Evolutionary conservation across 1,140 invertebrate genomes (phyloP).

Genomic region (Argopecten irradians): DNA sequence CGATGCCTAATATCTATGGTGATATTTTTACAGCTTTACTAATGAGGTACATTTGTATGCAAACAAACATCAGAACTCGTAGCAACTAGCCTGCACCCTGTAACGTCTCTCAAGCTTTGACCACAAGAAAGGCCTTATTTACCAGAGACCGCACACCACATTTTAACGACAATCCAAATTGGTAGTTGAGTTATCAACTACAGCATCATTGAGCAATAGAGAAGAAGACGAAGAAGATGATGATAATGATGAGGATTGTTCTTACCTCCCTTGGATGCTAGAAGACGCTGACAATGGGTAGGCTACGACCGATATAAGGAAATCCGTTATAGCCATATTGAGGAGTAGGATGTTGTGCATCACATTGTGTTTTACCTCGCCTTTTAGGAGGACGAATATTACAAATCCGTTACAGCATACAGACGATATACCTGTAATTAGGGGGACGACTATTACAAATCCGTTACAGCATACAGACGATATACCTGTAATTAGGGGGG

Average conservation of each 20-base stretch:
- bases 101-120: too few species aligned
- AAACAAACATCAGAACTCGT: too few species aligned
- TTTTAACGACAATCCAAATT: too few species aligned
- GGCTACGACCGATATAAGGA: conserved; percentile 62
- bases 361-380: conserved; percentile 20
- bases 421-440: conserved; percentile 30
- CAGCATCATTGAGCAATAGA: background rate
- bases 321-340: conserved; percentile 64
- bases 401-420: conserved; percentile 25
- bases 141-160: too few species aligned
- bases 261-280: conserved; percentile 60
- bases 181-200: too few species aligned
- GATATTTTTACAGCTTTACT: too few species aligned
- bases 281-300: conserved; percentile 65
- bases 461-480: background rate
- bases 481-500: conserved; percentile 14
- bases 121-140: too few species aligned
- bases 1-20: too few species aligned
- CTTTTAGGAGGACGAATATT: conserved; percentile 30
- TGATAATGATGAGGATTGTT: background rate
- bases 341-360: conserved; percentile 52
- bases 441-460: conserved; percentile 19
- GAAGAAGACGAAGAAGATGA: too few species aligned
- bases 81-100: too few species aligned
- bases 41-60: too few species aligned